Percentiles rank a stretch among this genome's conserved stretches.
Evolutionary conservation across 2,797 vertebrate species (phyloP).

Genomic region (Megaceryle alcyon): DNA sequence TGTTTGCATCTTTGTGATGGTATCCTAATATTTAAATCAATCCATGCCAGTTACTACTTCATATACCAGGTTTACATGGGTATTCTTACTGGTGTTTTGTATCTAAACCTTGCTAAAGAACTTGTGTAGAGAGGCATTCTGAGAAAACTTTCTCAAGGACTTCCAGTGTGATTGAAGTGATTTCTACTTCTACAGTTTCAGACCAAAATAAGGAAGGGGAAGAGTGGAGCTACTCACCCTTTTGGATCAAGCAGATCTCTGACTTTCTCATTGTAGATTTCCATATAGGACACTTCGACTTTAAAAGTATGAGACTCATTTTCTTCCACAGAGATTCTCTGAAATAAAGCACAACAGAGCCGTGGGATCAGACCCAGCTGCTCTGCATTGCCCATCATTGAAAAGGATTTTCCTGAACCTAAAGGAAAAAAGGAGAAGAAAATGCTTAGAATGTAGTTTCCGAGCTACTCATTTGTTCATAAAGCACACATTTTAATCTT

Average conservation of each 20-base stretch:
- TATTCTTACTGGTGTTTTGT: not conserved
- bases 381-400: constrained; percentile 98
- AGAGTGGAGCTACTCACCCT: constrained; percentile 84
- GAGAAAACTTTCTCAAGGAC: not conserved
- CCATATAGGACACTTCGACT: constrained; percentile 98
- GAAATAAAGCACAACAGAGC: constrained; percentile 95
- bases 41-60: not conserved
- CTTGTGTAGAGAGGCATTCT: not conserved
- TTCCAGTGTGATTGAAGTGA: not conserved
- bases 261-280: constrained; percentile 99
- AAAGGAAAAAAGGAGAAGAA: constrained; percentile 39
- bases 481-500: not conserved
- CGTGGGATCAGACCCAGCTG: constrained; percentile 96
- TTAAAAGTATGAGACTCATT: constrained; percentile 92
- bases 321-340: constrained; percentile 89
- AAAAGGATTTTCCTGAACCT: constrained; percentile 99
- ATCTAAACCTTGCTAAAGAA: not conserved
- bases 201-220: not conserved
- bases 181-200: not conserved
- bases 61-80: not conserved
- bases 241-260: constrained; percentile 97
- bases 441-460: not conserved
- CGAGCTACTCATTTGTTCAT: not conserved
- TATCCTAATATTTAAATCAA: not conserved
- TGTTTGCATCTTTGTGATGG: not conserved